Evolutionary conservation across 2,797 vertebrate species (phyloP).

Genomic region (Smutsia gigantea): DNA sequence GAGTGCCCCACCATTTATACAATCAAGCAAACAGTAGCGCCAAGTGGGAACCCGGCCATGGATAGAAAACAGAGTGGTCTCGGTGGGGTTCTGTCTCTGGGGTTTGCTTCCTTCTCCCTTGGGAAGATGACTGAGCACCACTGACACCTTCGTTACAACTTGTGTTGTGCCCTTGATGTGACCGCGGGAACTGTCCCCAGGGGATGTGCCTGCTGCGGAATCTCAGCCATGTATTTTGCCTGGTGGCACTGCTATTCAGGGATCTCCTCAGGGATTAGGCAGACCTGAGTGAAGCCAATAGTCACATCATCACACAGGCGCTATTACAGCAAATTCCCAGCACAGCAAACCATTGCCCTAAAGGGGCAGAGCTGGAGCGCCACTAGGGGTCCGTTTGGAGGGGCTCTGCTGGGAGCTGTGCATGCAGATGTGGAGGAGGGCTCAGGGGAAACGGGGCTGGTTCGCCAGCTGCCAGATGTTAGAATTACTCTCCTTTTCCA

Average conservation of each 20-base stretch:
- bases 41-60: rapidly evolving
- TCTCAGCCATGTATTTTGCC: background rate
- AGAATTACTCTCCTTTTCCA: background rate
- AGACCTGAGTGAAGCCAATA: background rate
- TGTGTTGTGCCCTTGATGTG: rapidly evolving
- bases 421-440: background rate
- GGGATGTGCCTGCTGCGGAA: rapidly evolving
- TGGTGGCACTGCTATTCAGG: background rate
- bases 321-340: background rate
- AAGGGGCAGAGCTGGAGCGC: rapidly evolving
- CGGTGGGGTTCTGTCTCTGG: rapidly evolving
- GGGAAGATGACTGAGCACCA: background rate
- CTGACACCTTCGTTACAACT: rapidly evolving
- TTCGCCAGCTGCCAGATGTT: background rate
- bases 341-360: rapidly evolving
- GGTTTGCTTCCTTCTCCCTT: no score
- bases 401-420: background rate
- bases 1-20: background rate
- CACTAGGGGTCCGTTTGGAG: background rate
- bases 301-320: background rate
- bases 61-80: background rate
- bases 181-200: background rate
- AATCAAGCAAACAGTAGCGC: background rate
- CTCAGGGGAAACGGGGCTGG: background rate
- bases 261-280: background rate